phyloP scores from a whole-genome alignment of 2,113 vertebrate genomes.

The Rhinopomastus cyanomelas region DNA sequence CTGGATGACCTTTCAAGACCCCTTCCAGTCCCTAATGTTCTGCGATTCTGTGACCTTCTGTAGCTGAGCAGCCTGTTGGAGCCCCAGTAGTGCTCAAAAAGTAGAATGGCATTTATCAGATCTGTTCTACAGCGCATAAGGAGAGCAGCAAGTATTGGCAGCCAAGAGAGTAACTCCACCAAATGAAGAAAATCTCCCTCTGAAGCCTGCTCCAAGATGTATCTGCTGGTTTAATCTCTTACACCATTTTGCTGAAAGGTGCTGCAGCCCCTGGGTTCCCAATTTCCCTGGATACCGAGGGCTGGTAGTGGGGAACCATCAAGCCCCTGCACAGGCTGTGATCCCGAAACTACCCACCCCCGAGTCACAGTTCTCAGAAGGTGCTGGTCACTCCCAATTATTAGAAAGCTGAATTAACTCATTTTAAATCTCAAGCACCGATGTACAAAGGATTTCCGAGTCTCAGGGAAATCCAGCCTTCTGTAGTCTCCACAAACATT shows the following conservation, averaged over 20 bases:
- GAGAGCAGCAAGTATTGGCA: not conserved
- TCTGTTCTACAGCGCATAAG: not conserved
- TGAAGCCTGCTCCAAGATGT: not conserved
- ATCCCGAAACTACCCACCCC: not conserved
- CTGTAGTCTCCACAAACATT: not conserved
- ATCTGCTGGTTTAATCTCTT: not conserved
- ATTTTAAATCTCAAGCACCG: not conserved
- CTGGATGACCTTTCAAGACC: too few species aligned
- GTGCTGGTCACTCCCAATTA: not conserved
- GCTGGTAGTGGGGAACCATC: not conserved
- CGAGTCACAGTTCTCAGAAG: slow-evolving; percentile 37
- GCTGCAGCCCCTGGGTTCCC: not conserved
- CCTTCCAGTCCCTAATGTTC: too few species aligned
- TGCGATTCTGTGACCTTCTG: too few species aligned
- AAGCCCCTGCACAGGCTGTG: not conserved
- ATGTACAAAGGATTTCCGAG: slow-evolving; percentile 19
- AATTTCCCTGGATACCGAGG: not conserved
- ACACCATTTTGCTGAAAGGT: not conserved
- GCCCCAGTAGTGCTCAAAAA: not conserved
- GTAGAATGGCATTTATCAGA: slow-evolving; percentile 3
- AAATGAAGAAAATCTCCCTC: not conserved
- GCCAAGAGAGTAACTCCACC: not conserved
- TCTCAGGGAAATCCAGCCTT: not conserved
- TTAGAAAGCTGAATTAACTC: slow-evolving; percentile 51
- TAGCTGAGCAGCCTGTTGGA: not conserved